phyloP scores from a whole-genome alignment of 2,113 vertebrate species.

The Mus musculus region DNA sequence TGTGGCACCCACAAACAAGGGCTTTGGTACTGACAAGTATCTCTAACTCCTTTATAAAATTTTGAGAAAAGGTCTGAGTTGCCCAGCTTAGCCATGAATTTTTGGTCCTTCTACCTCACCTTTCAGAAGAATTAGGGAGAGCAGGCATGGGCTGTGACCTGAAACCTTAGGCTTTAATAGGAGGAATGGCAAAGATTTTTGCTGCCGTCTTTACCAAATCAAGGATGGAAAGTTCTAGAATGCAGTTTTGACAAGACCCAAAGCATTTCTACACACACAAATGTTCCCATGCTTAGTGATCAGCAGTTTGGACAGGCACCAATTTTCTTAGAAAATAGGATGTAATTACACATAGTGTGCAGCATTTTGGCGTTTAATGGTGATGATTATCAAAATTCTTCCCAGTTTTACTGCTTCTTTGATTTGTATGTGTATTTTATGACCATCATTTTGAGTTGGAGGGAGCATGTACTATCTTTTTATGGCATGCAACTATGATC shows the following conservation, averaged over 20 bases:
- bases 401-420: slow-evolving; percentile 67
- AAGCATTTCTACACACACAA: background rate
- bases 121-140: background rate
- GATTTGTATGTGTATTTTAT: slow-evolving; percentile 68
- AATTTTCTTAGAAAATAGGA: background rate
- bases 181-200: background rate
- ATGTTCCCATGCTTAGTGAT: background rate
- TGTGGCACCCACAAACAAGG: too few species aligned
- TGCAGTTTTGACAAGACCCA: background rate
- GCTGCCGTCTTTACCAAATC: background rate
- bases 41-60: background rate
- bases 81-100: background rate
- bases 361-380: slow-evolving; percentile 70
- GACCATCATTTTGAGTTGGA: slow-evolving; percentile 68
- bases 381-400: slow-evolving; percentile 75
- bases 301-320: background rate
- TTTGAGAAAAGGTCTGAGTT: background rate
- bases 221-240: background rate
- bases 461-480: slow-evolving; percentile 73
- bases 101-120: background rate
- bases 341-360: background rate
- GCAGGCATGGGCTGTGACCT: background rate
- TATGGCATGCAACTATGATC: slow-evolving; percentile 77
- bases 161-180: background rate
- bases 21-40: background rate